Conservation (phyloP, 2,797 vertebrate genomes). For the Acanthurus tractus region DNA sequence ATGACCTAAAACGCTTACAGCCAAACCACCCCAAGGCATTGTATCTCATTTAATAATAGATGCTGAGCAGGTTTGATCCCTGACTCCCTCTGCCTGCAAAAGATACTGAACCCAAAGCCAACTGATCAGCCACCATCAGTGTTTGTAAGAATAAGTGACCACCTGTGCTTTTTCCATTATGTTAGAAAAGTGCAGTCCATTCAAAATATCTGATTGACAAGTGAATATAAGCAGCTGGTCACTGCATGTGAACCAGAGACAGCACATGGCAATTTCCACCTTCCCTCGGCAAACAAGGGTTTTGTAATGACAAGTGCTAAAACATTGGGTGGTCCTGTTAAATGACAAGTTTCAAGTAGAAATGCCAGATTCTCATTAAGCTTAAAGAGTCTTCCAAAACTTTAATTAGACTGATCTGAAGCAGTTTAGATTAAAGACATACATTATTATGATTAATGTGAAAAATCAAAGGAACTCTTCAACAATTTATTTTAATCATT, state of each 20-base stretch:
- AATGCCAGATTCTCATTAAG: not conserved
- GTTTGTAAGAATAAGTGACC: constrained; percentile 3
- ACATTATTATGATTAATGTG: not conserved
- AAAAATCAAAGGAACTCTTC: not conserved
- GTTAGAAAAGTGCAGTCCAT: constrained; percentile 13
- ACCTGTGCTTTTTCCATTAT: not conserved
- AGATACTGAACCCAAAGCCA: not conserved
- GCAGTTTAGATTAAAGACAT: not conserved
- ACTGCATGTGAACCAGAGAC: constrained; percentile 20
- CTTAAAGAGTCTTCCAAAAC: not conserved
- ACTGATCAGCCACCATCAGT: not conserved
- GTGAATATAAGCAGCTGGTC: constrained; percentile 22
- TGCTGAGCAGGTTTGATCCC: not conserved
- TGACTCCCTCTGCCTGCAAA: not conserved
- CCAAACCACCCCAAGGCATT: not conserved
- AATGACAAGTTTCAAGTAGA: not conserved
- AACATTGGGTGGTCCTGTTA: not conserved
- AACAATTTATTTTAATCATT: not conserved
- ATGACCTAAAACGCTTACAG: not conserved
- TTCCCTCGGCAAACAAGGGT: not conserved
- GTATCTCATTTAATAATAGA: not conserved
- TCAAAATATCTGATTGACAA: constrained; percentile 23
- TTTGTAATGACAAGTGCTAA: not conserved
- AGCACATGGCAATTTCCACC: constrained; percentile 3
- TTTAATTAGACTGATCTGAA: not conserved